Evolutionary conservation across 2,888 invertebrate genomes (phyloP), one percentile per base, ranked within the genome.

Genomic region (Parasteatoda lunata): DNA sequence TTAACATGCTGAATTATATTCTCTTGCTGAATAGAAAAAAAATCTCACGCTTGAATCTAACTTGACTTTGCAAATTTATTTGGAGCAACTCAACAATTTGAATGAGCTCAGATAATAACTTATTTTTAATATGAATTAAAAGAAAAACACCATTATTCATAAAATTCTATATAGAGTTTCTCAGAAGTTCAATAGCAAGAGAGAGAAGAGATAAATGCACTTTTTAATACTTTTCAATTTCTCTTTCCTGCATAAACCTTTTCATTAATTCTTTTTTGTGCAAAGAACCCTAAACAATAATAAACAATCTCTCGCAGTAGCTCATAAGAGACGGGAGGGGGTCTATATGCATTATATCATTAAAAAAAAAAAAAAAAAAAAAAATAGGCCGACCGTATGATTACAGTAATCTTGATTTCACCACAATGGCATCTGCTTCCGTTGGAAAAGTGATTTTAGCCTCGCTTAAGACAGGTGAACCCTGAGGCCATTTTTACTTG

Each of bases 391-490:
- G 76, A 15, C 79, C 48, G 11, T 71, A 49, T 80, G 85, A 85
- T 85, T 70, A 85, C 80, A 75, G 77, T 85, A 80, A 85, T 85
- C 77, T 80, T 71, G 75, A 71, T 77, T 80, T 76, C 85, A 80
- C 75, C 80, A 85, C 85, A 85, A 85, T 85, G 85, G 85, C 85
- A 85, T 79, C 85, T 85, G 85, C 77, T 85, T 85, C 85, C 85
- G 85, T 85, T 85, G 71, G 48, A 54, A 68, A 30, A 70, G 49
- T 78, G 78, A 64, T 72, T 77, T 77, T 70, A 59, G 51, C 66
- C 71, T 77, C 78, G 54, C 78, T 72, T 77, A 15, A 71, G 77
- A 80, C 85, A 80, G 85, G 85, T 85, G 85, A 71, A 80, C 66
- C 77, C 68, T 11, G n/a, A 47, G 49, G 68, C 59, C 3, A 59